Conservation (phyloP, 2,113 vertebrate species). For the Artemisiospiza belli region DNA sequence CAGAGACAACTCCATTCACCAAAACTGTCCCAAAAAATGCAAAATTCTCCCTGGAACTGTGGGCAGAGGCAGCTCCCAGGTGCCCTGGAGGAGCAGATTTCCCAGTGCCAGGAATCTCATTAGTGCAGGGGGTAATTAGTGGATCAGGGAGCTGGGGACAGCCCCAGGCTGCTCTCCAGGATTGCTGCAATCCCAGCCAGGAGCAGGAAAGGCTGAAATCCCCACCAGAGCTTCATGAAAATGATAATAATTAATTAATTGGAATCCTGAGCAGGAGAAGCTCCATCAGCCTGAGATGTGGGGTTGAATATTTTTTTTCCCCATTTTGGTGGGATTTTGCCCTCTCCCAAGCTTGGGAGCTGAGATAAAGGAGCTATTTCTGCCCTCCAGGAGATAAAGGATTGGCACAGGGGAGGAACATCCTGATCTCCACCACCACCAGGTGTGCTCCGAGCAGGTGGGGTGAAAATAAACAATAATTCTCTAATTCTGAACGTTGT, state of each 20-base stretch:
- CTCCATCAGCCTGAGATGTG: fast-evolving
- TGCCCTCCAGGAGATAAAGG: neutral
- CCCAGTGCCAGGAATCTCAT: neutral
- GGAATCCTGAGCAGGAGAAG: neutral
- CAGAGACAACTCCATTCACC: no score
- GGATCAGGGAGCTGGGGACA: neutral
- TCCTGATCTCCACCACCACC: neutral
- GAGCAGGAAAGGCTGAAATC: neutral
- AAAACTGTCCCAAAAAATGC: no score
- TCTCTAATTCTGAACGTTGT: fast-evolving
- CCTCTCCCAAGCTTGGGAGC: neutral
- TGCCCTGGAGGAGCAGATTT: conserved; percentile 19
- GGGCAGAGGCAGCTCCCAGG: neutral
- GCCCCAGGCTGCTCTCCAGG: neutral
- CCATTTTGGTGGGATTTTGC: neutral
- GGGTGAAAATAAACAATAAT: neutral
- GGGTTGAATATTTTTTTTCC: neutral
- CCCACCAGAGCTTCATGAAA: fast-evolving
- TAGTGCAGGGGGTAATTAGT: neutral
- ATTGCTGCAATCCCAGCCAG: neutral
- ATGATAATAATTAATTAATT: fast-evolving
- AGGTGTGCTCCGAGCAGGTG: neutral
- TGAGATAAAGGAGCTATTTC: neutral
- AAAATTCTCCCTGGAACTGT: neutral
- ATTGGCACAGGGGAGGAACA: neutral